These are phyloP conservation scores for Epinephelus awoara DNA, from an alignment of 2,797 vertebrate species.

Conservation along the genomic window DNA sequence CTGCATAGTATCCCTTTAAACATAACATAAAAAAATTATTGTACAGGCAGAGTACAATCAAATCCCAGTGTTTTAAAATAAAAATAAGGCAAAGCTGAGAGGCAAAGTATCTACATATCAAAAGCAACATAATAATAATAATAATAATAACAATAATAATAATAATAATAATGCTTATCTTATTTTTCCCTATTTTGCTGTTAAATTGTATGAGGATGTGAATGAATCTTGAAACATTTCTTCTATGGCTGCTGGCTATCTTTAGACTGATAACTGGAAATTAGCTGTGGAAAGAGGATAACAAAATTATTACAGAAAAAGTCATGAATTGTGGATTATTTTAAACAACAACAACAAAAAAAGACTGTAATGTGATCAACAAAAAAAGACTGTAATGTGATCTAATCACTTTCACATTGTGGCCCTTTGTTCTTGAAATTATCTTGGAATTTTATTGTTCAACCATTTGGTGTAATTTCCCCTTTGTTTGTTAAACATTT, in stretches of 20 bases:
- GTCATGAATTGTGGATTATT: not conserved
- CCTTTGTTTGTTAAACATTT: not conserved
- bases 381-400: too few relatives aligned
- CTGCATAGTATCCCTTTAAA: constrained; percentile 31
- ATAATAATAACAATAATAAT: constrained; percentile 68
- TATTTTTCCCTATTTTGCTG: constrained; percentile 57
- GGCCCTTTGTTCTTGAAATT: not conserved
- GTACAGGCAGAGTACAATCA: constrained; percentile 65
- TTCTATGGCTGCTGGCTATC: constrained; percentile 61
- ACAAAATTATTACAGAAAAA: constrained; percentile 3
- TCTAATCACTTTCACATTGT: not conserved
- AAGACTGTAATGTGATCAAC: too few relatives aligned
- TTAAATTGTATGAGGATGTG: constrained; percentile 58
- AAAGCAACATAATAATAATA: constrained; percentile 60
- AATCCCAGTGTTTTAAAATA: constrained; percentile 66
- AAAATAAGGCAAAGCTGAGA: constrained; percentile 79
- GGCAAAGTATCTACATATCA: constrained; percentile 72
- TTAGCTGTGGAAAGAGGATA: constrained; percentile 72
- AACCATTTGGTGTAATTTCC: not conserved
- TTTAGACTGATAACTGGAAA: constrained; percentile 57
- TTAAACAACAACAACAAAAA: not conserved
- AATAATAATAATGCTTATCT: constrained; percentile 50
- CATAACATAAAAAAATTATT: constrained; percentile 49
- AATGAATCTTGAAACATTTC: constrained; percentile 70
- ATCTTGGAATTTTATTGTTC: not conserved